phyloP scores from a whole-genome alignment of 2,113 vertebrate species.

The Tachysurus vachellii region DNA sequence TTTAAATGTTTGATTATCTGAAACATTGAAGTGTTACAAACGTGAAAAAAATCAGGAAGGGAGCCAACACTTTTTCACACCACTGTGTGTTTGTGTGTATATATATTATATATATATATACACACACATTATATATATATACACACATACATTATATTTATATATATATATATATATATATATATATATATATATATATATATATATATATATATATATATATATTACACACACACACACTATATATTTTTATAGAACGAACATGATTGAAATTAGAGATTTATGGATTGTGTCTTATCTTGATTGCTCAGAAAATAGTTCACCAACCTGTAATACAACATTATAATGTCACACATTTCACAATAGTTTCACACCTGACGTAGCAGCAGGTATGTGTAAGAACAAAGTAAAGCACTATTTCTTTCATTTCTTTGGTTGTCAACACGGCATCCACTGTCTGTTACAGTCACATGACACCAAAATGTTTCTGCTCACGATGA shows the following conservation, averaged over 20 bases:
- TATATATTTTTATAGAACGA: too few species aligned
- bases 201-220: not conserved
- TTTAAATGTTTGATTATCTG: too few species aligned
- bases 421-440: not conserved
- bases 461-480: not conserved
- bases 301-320: not conserved
- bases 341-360: not conserved
- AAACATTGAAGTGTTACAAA: too few species aligned
- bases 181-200: not conserved
- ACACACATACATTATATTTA: too few species aligned
- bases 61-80: too few species aligned
- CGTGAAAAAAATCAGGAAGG: too few species aligned
- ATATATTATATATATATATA: not conserved
- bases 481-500: not conserved
- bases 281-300: not conserved
- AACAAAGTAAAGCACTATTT: not conserved
- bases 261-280: not conserved
- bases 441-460: not conserved
- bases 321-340: not conserved
- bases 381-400: not conserved
- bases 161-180: not conserved
- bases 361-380: not conserved
- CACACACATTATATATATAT: too few species aligned
- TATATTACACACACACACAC: too few species aligned
- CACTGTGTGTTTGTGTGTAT: too few species aligned